A percentile compares a stretch with the other conserved stretches of the same genome.
phyloP scores from a whole-genome alignment of 1,140 invertebrate genomes.

The Acromyrmex charruanus region DNA sequence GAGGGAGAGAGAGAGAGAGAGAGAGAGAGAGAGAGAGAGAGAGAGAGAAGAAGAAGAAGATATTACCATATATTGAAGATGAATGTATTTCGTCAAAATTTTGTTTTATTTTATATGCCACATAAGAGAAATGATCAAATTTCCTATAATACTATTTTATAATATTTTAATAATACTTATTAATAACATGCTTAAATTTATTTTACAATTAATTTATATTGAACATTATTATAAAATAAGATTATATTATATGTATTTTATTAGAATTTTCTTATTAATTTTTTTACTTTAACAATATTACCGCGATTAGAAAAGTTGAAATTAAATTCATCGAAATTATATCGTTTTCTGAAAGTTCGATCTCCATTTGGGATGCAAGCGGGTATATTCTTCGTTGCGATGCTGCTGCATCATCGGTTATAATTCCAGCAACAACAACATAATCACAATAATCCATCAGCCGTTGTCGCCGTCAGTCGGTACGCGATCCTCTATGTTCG shows the following conservation, averaged over 20 bases:
- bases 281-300: background rate
- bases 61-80: background rate
- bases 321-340: background rate
- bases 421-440: conserved; percentile 57
- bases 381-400: conserved; percentile 16
- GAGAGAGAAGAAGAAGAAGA: background rate
- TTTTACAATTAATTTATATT: too few relatives aligned
- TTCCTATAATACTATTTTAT: conserved; percentile 8
- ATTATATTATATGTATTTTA: background rate
- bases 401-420: conserved; percentile 59
- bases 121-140: background rate
- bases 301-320: background rate
- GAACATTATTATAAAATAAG: background rate
- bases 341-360: conserved; percentile 25
- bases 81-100: background rate
- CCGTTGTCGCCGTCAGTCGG: conserved; percentile 44
- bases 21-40: background rate
- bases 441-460: conserved; percentile 60
- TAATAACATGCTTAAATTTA: background rate
- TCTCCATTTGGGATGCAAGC: background rate
- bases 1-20: background rate
- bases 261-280: background rate
- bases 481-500: conserved; percentile 6
- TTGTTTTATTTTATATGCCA: background rate
- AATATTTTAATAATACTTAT: conserved; percentile 1